A percentile compares a stretch with the other conserved stretches of the same genome.
These are phyloP conservation scores for Anagrus nilaparvatae DNA, from an alignment of 1,140 invertebrate species.

Conservation along the genomic window DNA sequence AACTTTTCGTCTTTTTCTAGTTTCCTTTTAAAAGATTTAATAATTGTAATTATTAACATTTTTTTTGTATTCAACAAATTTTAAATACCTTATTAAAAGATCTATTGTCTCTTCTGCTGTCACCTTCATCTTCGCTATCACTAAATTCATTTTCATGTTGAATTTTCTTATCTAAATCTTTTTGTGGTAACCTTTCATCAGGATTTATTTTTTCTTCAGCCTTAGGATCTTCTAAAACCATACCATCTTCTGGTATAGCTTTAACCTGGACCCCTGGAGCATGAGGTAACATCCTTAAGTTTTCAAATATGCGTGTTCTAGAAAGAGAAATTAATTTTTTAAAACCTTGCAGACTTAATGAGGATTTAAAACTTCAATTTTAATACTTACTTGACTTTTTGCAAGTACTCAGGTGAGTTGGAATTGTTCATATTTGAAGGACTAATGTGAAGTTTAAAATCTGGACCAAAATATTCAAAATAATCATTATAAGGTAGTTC, in stretches of 20 bases:
- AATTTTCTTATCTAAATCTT: conserved; percentile 85
- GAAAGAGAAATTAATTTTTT: conserved; percentile 24
- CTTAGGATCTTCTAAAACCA: conserved; percentile 76
- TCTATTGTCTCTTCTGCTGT: conserved; percentile 69
- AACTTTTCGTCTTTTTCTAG: too few relatives aligned
- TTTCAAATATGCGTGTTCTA: conserved; percentile 82
- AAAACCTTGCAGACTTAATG: too few relatives aligned
- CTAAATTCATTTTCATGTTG: conserved; percentile 93
- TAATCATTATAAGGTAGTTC: conserved; percentile 99
- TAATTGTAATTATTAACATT: conserved; percentile 9
- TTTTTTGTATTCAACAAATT: too few relatives aligned
- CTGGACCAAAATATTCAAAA: conserved; percentile 98
- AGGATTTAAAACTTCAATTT: conserved; percentile 1
- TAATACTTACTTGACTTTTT: conserved; percentile 83
- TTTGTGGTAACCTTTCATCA: conserved; percentile 82
- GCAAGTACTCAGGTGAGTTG: conserved; percentile 95
- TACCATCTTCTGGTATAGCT: conserved; percentile 78
- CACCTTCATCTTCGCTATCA: conserved; percentile 93
- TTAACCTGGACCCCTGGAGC: conserved; percentile 97
- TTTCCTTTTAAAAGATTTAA: not conserved
- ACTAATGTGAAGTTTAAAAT: conserved; percentile 98
- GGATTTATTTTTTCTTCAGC: conserved; percentile 86
- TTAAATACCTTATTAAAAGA: conserved; percentile 56
- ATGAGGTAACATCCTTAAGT: conserved; percentile 93
- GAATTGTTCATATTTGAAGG: conserved; percentile 99